Base-by-base conservation (phyloP, 2,888 invertebrate species). In the Bellardia pandia region DNA sequence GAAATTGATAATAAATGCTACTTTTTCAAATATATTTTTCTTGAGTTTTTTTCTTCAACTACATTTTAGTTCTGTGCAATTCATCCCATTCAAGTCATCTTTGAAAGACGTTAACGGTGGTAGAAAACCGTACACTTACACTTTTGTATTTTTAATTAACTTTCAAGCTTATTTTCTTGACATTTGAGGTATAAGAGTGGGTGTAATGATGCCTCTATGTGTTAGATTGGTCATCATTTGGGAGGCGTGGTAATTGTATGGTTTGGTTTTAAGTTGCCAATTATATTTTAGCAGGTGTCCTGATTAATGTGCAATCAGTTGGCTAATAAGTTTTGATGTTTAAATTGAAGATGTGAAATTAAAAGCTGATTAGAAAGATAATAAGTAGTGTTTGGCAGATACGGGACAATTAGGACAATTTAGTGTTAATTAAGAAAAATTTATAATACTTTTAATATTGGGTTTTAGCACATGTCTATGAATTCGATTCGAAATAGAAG, bases 1-100 rank as follows among this genome's bases (percentile, higher is more conserved):
- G 37, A 81, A 87, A 87, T 87, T 87, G 81, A 87, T 87, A 81
- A 84, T 85, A 81, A 85, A 85, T 81, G 77, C 72, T 80, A 13
- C 11, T 45, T 11, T 3, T 45, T 30, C 8, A 56, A 56, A 56
- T 69, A 11, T 56, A 42, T 68, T 33, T 56, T 33, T 8, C 16
- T 56, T 4, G 45, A n/a, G 37, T 45, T 8, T 6, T 13, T 79
- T 40, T n/a, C 45, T 71, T 51, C 2, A 23, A 37, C n/a, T 33
- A 13, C 9, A n/a, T 14, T 23, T 72, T 53, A 4, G 33, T 82
- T 53, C 11, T 62, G 7, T 40, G 30, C 30, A 51, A 51, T 64
- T 33, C 23, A 64, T 45, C 5, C 53, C 56, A 68, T 40, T 69
- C 2, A 51, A 58, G 33, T n/a, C 42, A 83, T 71, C 53, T 42